phyloP scores from a whole-genome alignment of 2,888 invertebrate genomes.

The Ormia ochracea region DNA sequence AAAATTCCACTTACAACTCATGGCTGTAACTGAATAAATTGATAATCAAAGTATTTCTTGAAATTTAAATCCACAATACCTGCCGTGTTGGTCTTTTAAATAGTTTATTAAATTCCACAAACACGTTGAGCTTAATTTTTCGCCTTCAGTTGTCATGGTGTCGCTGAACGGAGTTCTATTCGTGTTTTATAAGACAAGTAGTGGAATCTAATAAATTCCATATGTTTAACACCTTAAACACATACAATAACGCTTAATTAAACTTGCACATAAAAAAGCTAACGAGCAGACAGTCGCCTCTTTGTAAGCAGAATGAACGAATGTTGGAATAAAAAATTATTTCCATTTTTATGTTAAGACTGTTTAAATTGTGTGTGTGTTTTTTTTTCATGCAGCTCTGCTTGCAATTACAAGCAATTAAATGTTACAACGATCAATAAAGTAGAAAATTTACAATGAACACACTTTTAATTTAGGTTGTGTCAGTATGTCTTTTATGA shows the following conservation, averaged over 20 bases:
- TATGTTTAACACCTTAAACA: conserved; percentile 57
- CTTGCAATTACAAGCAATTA: conserved; percentile 61
- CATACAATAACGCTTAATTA: conserved; percentile 59
- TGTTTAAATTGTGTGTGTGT: not conserved
- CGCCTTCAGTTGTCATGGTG: conserved; percentile 19
- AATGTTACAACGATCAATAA: conserved; percentile 62
- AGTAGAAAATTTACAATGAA: conserved; percentile 55
- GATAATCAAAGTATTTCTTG: not conserved
- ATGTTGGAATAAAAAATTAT: conserved; percentile 12
- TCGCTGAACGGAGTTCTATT: conserved; percentile 3
- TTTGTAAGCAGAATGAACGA: not conserved
- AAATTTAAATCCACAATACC: not conserved
- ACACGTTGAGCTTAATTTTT: not conserved
- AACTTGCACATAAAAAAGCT: conserved; percentile 25
- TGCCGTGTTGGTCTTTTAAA: not conserved
- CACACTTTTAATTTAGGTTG: conserved; percentile 33
- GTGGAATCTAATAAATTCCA: conserved; percentile 55
- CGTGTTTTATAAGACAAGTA: conserved; percentile 34
- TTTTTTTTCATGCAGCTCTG: conserved; percentile 10
- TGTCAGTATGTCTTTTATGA: not conserved
- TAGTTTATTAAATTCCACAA: not conserved
- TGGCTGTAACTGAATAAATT: not conserved
- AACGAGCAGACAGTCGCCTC: conserved; percentile 11
- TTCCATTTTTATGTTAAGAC: conserved; percentile 16
- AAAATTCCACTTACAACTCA: not conserved